These are phyloP conservation scores for Ellobium chinense DNA, from an alignment of 2,888 invertebrate species.

Conservation along the genomic window DNA sequence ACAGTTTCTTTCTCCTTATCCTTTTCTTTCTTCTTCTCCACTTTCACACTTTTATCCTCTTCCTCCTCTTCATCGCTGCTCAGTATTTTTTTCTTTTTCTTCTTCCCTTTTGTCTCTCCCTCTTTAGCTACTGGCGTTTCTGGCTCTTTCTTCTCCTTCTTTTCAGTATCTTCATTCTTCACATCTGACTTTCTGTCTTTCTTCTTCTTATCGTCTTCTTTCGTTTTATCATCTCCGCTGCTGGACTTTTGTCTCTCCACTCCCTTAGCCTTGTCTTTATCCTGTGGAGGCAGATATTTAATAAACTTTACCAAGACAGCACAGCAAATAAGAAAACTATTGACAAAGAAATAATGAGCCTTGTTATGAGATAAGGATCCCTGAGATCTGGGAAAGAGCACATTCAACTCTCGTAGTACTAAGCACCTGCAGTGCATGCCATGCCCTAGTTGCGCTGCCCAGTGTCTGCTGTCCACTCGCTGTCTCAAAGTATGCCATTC, in stretches of 20 bases:
- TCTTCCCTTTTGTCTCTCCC: slow-evolving; percentile 55
- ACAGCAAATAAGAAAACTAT: no score
- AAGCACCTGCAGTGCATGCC: no score
- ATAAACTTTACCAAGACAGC: no score
- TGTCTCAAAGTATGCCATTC: no score
- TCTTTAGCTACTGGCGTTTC: slow-evolving; percentile 47
- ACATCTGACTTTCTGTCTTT: slow-evolving; percentile 48
- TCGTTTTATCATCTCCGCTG: slow-evolving; percentile 32
- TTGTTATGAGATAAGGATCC: no score
- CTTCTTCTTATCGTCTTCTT: slow-evolving; percentile 49
- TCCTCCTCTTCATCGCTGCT: slow-evolving; percentile 27
- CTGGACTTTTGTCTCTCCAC: background rate
- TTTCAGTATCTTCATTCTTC: slow-evolving; percentile 45
- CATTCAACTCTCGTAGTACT: no score
- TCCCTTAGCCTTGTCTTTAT: slow-evolving; percentile 27
- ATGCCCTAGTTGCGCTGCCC: no score
- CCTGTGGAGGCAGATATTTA: slow-evolving; percentile 34
- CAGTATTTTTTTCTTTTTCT: slow-evolving; percentile 33
- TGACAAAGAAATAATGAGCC: no score
- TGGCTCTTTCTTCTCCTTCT: slow-evolving; percentile 46
- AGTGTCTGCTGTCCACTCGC: no score
- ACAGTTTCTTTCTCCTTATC: background rate
- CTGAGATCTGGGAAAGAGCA: no score
- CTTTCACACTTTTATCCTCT: slow-evolving; percentile 4
- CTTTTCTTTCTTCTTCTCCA: slow-evolving; percentile 12